phyloP scores from a whole-genome alignment of 2,797 vertebrate species.

The Crax fasciolata region DNA sequence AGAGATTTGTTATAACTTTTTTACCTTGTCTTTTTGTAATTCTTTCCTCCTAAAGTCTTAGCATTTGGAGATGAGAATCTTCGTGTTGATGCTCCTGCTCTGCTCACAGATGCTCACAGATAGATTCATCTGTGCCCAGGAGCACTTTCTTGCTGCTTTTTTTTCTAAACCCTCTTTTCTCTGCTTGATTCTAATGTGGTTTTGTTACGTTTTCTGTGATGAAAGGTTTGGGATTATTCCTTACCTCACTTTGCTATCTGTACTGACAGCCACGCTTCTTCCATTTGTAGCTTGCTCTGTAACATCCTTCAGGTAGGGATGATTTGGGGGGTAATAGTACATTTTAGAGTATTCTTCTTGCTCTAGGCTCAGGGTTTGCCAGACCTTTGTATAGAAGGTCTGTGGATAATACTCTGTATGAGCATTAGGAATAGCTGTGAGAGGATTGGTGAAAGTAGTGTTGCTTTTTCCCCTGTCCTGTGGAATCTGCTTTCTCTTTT shows the following conservation, averaged over 20 bases:
- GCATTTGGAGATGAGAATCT: neutral
- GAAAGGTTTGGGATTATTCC: conserved; percentile 46
- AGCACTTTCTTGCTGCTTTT: conserved; percentile 36
- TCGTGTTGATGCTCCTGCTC: neutral
- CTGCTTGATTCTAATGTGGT: conserved; percentile 23
- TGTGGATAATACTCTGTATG: neutral
- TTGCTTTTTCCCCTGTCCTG: neutral
- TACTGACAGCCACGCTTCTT: neutral
- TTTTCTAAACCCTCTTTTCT: conserved; percentile 49
- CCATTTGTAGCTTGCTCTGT: conserved; percentile 1
- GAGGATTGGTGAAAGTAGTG: neutral
- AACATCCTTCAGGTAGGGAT: neutral
- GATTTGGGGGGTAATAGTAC: neutral
- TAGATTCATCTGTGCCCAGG: conserved; percentile 4
- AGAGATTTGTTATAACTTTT: neutral
- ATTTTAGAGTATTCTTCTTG: neutral
- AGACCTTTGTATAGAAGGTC: neutral
- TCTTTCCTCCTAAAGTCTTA: neutral
- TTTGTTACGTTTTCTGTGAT: conserved; percentile 45
- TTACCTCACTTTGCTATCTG: conserved; percentile 1
- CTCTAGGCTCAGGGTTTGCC: neutral
- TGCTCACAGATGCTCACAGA: neutral
- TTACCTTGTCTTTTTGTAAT: neutral
- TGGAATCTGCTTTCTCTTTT: neutral
- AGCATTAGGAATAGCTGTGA: neutral